Base-by-base conservation (phyloP, 2,113 vertebrate genomes). In the Silurus glanis region DNA sequence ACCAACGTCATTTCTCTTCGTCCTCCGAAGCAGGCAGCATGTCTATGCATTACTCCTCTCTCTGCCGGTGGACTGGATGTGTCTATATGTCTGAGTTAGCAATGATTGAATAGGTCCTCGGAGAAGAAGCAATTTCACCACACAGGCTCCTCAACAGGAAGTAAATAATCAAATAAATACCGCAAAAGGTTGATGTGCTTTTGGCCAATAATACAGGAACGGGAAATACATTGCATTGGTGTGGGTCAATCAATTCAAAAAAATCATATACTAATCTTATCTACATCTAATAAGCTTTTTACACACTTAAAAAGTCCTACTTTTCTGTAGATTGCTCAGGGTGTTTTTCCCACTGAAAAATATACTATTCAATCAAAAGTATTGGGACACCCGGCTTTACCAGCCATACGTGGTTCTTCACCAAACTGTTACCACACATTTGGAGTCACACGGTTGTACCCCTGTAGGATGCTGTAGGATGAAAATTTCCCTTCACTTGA, bases 31-130 rank as follows among this genome's bases (percentile, higher is more conserved):
- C 86, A 93, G 94, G 93, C 86, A 55, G 67, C 37, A 56, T 87
- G 87, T 90, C 91, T 58, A 17, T 87, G 91, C 83, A 91, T 93
- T 90, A 79, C 88, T 93, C 91, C 90, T 89, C 91, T 91, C 86
- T 91, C 86, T 86, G 83, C 59, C 84, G 88, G 25, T 72, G 87
- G 91, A 90, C 85, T 86, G 87, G 87, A 9, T 82, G 85, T 90
- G 91, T 90, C 91, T 91, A 91, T 76, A 82, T 87, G 89, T 87
- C 79, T 89, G 80, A 92, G 91, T 90, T 88, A 14, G 83, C 87
- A 90, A 90, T 92, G 91, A 95, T 93, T 94, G 91, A 93, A 94
- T 91, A 88, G 87, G 79, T 92, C 92, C 91, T 89, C 1, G 37
- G 89, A 91, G 91, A 93, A 89, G 85, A 92, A 85, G 89, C 90